Conservation (phyloP, 2,888 invertebrate genomes). For the Drosophila subsilvestris region DNA sequence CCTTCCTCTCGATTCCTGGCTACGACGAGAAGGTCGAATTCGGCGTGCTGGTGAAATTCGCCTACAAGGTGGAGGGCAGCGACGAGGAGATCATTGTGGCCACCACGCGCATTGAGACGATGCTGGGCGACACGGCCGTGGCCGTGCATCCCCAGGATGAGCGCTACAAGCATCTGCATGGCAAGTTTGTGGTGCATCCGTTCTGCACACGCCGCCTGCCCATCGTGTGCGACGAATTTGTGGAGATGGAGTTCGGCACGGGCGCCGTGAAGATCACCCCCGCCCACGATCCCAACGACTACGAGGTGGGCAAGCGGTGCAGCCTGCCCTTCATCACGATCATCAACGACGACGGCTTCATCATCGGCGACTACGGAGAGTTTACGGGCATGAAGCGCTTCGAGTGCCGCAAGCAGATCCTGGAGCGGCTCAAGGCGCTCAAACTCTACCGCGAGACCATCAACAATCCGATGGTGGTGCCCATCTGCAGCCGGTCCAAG, state of each 20-base stretch:
- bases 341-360: constrained; percentile 95
- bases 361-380: constrained; percentile 91
- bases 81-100: constrained; percentile 95
- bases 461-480: constrained; percentile 98
- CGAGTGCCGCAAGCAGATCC: constrained; percentile 92
- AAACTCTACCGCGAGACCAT: constrained; percentile 91
- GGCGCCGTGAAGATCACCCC: constrained; percentile 99
- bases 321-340: constrained; percentile 94
- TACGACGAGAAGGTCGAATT: constrained; percentile 88
- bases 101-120: constrained; percentile 99
- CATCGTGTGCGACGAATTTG: constrained; percentile 96
- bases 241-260: constrained; percentile 97
- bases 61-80: constrained; percentile 89
- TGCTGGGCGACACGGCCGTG: constrained; percentile 98
- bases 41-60: constrained; percentile 95
- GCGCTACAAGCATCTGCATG: constrained; percentile 92
- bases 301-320: constrained; percentile 96
- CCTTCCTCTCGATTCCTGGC: constrained; percentile 94
- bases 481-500: constrained; percentile 97
- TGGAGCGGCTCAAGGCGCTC: constrained; percentile 89
- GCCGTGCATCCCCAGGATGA: constrained; percentile 98
- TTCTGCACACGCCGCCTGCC: constrained; percentile 93
- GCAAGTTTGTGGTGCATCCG: constrained; percentile 94
- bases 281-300: constrained; percentile 98
- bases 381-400: constrained; percentile 96